A percentile compares a stretch with the other conserved stretches of the same genome.
Conservation (phyloP, 2,113 vertebrate genomes). For the Dasyprocta punctata region DNA sequence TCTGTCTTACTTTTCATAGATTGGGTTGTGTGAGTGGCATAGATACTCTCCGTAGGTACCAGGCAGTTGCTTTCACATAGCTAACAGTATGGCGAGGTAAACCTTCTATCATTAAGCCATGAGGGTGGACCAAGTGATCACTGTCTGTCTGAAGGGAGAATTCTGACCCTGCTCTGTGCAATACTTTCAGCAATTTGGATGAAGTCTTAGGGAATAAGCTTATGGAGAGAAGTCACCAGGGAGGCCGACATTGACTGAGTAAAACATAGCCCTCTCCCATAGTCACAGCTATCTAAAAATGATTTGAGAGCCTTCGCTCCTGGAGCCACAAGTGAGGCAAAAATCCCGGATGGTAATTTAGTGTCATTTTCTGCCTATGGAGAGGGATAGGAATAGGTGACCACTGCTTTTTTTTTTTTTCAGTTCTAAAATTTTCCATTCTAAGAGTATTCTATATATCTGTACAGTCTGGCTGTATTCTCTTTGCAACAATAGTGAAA, state of each 20-base stretch:
- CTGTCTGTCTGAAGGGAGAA: background rate
- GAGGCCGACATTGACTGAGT: background rate
- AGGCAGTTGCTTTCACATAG: background rate
- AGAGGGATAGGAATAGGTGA: background rate
- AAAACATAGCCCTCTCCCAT: background rate
- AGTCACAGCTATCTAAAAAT: background rate
- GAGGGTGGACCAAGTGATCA: background rate
- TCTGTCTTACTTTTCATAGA: background rate
- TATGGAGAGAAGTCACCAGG: background rate
- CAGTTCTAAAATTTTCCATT: background rate
- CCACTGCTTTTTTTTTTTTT: background rate
- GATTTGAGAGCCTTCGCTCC: background rate
- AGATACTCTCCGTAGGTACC: background rate
- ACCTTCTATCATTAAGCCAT: background rate
- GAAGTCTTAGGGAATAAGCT: constrained; percentile 30
- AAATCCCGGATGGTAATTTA: background rate
- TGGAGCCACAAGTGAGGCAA: background rate
- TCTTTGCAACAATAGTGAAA: background rate
- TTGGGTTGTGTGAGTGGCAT: background rate
- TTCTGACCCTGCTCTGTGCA: background rate
- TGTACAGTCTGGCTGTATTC: background rate
- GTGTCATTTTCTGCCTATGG: background rate
- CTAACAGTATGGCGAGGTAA: background rate
- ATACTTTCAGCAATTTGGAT: constrained; percentile 27
- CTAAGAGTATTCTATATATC: background rate